phyloP scores from a whole-genome alignment of 2,113 vertebrate species.

The Capreolus pygargus region DNA sequence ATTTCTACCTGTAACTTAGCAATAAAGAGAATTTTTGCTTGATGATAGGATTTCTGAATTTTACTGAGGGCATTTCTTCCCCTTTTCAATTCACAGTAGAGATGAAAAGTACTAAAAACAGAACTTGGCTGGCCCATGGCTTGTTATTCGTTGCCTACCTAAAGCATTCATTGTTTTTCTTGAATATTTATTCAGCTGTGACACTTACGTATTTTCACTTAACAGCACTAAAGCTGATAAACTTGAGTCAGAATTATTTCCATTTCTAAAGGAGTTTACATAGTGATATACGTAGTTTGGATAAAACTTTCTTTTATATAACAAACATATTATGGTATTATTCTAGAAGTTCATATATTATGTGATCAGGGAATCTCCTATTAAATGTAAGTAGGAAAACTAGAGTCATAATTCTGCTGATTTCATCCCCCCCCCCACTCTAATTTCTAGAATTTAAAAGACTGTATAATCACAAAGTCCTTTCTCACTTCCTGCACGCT shows the following conservation, averaged over 20 bases:
- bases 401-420: neutral
- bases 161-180: constrained; percentile 1
- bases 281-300: neutral
- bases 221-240: constrained; percentile 48
- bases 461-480: neutral
- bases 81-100: constrained; percentile 36
- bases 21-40: constrained; percentile 26
- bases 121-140: neutral
- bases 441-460: neutral
- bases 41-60: constrained; percentile 42
- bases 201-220: constrained; percentile 26
- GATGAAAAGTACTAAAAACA: constrained; percentile 40
- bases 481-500: accelerated
- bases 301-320: neutral
- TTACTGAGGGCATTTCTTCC: constrained; percentile 38
- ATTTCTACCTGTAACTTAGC: neutral
- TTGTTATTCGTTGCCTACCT: neutral
- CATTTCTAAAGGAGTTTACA: constrained; percentile 39
- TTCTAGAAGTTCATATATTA: neutral
- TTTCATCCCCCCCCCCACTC: neutral
- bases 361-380: neutral
- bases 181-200: constrained; percentile 71
- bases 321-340: neutral
- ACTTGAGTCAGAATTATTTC: constrained; percentile 9
- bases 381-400: neutral